These are phyloP conservation scores for Eristalis intricaria DNA, from an alignment of 2,888 invertebrate species.

Conservation along the genomic window DNA sequence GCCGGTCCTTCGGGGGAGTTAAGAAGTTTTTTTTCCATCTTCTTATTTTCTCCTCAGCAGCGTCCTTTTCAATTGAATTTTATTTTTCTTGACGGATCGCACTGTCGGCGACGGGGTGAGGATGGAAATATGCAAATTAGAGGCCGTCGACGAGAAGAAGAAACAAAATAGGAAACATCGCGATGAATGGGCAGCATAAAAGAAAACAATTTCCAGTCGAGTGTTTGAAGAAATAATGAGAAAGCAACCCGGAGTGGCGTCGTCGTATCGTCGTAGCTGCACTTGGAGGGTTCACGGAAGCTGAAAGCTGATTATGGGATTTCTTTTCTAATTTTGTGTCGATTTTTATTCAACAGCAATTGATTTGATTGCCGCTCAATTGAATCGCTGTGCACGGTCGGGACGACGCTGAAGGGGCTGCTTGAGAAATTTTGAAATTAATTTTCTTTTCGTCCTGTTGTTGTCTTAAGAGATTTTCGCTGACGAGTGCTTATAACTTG, in stretches of 20 bases:
- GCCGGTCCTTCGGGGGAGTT: constrained; percentile 8
- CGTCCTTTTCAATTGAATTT: constrained; percentile 30
- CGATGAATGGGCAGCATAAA: constrained; percentile 23
- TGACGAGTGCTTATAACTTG: constrained; percentile 8
- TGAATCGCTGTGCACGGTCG: constrained; percentile 30
- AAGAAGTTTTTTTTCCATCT: not conserved
- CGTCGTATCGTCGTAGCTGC: not conserved
- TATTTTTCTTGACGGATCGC: constrained; percentile 32
- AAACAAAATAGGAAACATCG: constrained; percentile 12
- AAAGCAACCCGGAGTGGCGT: constrained; percentile 3
- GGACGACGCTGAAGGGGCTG: not conserved
- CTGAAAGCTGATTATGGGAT: constrained; percentile 50
- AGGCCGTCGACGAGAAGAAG: constrained; percentile 23
- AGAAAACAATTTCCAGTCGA: constrained; percentile 45
- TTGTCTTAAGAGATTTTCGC: not conserved
- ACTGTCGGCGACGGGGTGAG: not conserved
- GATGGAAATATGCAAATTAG: constrained; percentile 63
- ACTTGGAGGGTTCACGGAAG: not conserved
- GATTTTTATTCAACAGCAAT: constrained; percentile 43
- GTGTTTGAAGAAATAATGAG: constrained; percentile 62
- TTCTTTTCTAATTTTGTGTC: constrained; percentile 44
- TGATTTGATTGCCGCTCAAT: constrained; percentile 49
- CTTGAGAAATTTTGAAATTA: constrained; percentile 30
- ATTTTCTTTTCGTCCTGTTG: constrained; percentile 20
- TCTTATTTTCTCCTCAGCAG: not conserved